A percentile compares a stretch with the other conserved stretches of the same genome.
Conservation (phyloP, 2,113 vertebrate genomes). For the Notarius lentiginosus region DNA sequence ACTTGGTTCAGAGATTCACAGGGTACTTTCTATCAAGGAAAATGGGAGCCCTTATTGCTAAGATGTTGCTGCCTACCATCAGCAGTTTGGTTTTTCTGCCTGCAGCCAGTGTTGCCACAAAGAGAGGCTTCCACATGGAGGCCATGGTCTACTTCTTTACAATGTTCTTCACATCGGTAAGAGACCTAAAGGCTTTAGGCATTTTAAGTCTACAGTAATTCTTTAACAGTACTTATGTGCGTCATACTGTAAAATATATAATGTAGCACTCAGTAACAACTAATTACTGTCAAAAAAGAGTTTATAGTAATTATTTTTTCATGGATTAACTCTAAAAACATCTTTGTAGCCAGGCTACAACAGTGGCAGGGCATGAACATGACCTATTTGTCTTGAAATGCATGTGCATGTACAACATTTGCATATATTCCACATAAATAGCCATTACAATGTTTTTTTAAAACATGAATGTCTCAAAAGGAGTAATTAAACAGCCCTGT, state of each 20-base stretch:
- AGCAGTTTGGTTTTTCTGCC: slow-evolving; percentile 93
- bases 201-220: not conserved
- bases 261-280: not conserved
- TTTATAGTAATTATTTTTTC: not conserved
- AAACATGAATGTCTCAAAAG: not conserved
- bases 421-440: not conserved
- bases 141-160: slow-evolving; percentile 99
- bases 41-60: slow-evolving; percentile 91
- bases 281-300: not conserved
- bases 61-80: slow-evolving; percentile 89
- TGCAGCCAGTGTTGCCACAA: slow-evolving; percentile 85
- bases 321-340: not conserved
- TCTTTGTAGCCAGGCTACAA: not conserved
- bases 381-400: not conserved
- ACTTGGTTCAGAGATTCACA: slow-evolving; percentile 8
- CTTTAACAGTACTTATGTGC: not conserved
- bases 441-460: not conserved
- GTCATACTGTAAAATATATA: not conserved
- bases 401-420: not conserved
- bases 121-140: slow-evolving; percentile 95
- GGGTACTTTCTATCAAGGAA: slow-evolving; percentile 8
- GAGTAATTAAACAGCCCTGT: not conserved
- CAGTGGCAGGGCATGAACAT: not conserved
- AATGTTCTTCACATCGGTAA: slow-evolving; percentile 94
- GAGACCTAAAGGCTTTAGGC: slow-evolving; percentile 44